Evolutionary conservation across 1,140 invertebrate species (phyloP), one percentile per base, ranked within the genome.

Genomic region (Scylla paramamosain): DNA sequence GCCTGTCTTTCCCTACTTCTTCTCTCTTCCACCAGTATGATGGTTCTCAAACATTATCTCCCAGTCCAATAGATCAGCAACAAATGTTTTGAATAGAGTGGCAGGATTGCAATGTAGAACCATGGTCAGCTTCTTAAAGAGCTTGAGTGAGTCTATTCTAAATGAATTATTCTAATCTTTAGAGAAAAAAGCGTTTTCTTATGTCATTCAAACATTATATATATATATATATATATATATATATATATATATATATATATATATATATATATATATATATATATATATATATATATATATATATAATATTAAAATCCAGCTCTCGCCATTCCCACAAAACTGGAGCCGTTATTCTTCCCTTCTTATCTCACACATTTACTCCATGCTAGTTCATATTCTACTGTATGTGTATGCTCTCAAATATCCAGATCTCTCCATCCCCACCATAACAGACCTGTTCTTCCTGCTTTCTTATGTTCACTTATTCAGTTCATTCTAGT

Each of bases 201-300:
- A 28, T 28, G 8, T 87, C 16, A 20, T 20, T 28, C 12, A 25
- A 87, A 25, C 16, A 25, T 20, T 87, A 87, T 14, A 14, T 87
- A 14, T 28, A 10, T 14, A 14, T 28, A 14, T 87, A 87, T 89
- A 32, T 89, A 39, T 32, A 32, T 32, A 89, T 89, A 89, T 89
- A 89, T 89, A 89, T 89, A 89, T 89, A 89, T 89, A 89, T 89
- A 89, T 89, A 89, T 39, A 32, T 20, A 89, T 89, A 32, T 32
- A 32, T 32, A 20, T 20, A 32, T 89, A 89, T 89, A 89, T 89
- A 86, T 86, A 86, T 86, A 86, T 86, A 86, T 86, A 86, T 86
- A 86, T 86, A 86, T 86, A 86, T 86, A 86, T 86, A 86, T 86
- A 86, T 86, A 86, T 86, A 86, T 86, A 86, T 86, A 89, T 39